Evolutionary conservation across 2,888 invertebrate genomes (phyloP), one percentile per base, ranked within the genome.

Genomic region (Aleiodes alternator): DNA sequence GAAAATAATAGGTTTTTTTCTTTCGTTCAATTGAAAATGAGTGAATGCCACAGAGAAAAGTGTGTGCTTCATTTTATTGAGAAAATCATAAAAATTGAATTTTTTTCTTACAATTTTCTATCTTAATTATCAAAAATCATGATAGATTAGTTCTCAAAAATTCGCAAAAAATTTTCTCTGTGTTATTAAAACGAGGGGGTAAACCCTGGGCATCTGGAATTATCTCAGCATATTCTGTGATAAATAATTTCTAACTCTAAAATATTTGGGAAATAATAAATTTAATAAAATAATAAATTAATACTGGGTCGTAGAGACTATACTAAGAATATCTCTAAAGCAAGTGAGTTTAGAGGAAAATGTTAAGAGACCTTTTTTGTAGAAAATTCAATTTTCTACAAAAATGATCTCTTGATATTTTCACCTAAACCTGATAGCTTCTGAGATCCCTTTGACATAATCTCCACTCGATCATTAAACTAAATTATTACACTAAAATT

Each of bases 131-230:
- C 29, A 23, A 1, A 6, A 9, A 56, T 43, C 3, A 56, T 6
- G 29, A 29, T 56, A 11, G 29, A 56, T 56, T 6, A 23, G 1
- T 61, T 61, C 48, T 64, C 0, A 64, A 48, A 9, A 56, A 48
- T 48, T 12, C 14, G 38, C 48, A 64, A 3, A 64, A 43, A 64
- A 43, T 64, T 64, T 43, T 43, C 64, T 64, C 64, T 64, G 64
- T 64, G 64, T 64, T 4, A 64, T 43, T 4, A 43, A 61, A 71
- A 61, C 31, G n/a, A 48, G 8, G 14, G 73, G 81, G 80, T 87
- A 88, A 88, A 88, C 88, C 88, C 88, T 88, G 88, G 88, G 88
- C 87, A 88, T 87, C 82, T 83, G 74, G 71, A 69, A 75, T 74
- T 23, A 48, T 64, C 34, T 59, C 64, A 64, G 64, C 64, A 64